Evolutionary conservation across 2,888 invertebrate species (phyloP).

Genomic region (Phortica okadai): DNA sequence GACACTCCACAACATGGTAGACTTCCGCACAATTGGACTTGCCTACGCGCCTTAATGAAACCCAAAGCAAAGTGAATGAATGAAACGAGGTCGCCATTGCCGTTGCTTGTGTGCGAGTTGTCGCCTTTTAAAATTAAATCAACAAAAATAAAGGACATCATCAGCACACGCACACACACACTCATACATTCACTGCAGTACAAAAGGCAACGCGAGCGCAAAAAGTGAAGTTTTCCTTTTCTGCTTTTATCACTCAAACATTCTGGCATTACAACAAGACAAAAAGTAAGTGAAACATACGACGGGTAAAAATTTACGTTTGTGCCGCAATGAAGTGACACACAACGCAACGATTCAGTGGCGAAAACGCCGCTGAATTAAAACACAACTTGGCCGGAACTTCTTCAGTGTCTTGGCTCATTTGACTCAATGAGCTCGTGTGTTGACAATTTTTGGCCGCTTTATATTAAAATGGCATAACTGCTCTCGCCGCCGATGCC

Average conservation of each 20-base stretch:
- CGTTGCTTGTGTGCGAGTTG: slow-evolving; percentile 40
- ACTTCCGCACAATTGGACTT: neutral
- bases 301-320: slow-evolving; percentile 15
- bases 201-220: slow-evolving; percentile 22
- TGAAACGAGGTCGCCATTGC: slow-evolving; percentile 14
- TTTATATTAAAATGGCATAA: slow-evolving; percentile 52
- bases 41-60: slow-evolving; percentile 4
- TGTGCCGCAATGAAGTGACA: slow-evolving; percentile 47
- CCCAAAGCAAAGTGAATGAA: slow-evolving; percentile 13
- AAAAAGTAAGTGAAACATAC: neutral
- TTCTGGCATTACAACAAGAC: slow-evolving; percentile 7
- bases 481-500: neutral
- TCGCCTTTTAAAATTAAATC: slow-evolving; percentile 73
- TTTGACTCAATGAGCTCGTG: neutral
- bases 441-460: slow-evolving; percentile 66
- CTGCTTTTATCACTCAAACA: slow-evolving; percentile 62
- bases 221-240: slow-evolving; percentile 46
- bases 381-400: slow-evolving; percentile 27
- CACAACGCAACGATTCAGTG: slow-evolving; percentile 53
- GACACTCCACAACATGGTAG: neutral
- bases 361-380: slow-evolving; percentile 4
- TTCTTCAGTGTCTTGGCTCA: slow-evolving; percentile 2
- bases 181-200: slow-evolving; percentile 13
- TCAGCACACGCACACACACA: slow-evolving; percentile 38
- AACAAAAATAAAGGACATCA: slow-evolving; percentile 57